These are phyloP conservation scores for Probaryconus sp. DNA, from an alignment of 1,140 invertebrate genomes.

Conservation along the genomic window DNA sequence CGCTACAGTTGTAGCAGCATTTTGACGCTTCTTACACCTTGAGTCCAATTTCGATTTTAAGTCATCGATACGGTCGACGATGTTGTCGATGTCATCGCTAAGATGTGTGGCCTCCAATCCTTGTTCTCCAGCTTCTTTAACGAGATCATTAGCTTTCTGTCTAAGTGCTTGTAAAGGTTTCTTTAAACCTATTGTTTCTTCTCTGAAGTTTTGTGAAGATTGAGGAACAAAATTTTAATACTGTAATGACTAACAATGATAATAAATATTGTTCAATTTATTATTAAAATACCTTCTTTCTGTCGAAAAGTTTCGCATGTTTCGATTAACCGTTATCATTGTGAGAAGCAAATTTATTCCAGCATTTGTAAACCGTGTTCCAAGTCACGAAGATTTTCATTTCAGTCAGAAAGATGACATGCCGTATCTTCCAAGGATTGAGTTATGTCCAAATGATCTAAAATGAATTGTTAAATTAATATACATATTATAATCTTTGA, in stretches of 20 bases:
- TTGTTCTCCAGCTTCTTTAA: slow-evolving; percentile 83
- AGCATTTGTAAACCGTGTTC: slow-evolving; percentile 89
- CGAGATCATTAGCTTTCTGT: slow-evolving; percentile 85
- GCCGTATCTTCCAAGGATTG: slow-evolving; percentile 91
- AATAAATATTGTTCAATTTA: neutral
- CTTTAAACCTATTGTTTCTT: slow-evolving; percentile 86
- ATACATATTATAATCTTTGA: no score
- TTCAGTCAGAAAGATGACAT: slow-evolving; percentile 89
- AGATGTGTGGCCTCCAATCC: slow-evolving; percentile 86
- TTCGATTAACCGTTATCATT: slow-evolving; percentile 87
- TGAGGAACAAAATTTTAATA: slow-evolving; percentile 15
- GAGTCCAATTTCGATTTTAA: slow-evolving; percentile 88
- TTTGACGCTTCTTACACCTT: slow-evolving; percentile 88
- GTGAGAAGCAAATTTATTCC: slow-evolving; percentile 90
- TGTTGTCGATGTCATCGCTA: slow-evolving; percentile 86
- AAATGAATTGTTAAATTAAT: slow-evolving; percentile 50
- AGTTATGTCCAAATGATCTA: slow-evolving; percentile 80
- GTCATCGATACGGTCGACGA: slow-evolving; percentile 88
- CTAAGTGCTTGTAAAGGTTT: slow-evolving; percentile 87
- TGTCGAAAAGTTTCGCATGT: slow-evolving; percentile 89
- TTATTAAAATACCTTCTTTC: slow-evolving; percentile 82
- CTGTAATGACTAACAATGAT: no score
- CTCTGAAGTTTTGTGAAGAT: slow-evolving; percentile 79
- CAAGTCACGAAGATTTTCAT: slow-evolving; percentile 89
- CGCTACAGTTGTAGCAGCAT: slow-evolving; percentile 90